phyloP scores from a whole-genome alignment of 2,113 vertebrate genomes.

The Oceanodroma tethys region DNA sequence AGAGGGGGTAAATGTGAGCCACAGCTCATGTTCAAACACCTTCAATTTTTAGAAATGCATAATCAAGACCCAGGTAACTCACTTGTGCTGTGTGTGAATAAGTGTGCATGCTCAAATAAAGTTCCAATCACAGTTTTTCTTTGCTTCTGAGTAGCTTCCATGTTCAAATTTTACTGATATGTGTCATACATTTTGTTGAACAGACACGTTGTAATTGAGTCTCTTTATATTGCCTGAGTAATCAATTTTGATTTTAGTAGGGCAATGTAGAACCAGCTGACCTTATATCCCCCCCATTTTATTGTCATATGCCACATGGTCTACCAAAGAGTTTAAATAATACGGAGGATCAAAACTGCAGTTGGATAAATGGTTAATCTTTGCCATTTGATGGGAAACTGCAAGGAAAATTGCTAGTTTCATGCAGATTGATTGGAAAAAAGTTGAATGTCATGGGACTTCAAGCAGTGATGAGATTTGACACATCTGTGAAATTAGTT shows the following conservation, averaged over 20 bases:
- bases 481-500: slow-evolving; percentile 22
- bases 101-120: background rate
- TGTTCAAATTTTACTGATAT: background rate
- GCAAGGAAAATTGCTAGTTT: background rate
- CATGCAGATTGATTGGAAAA: background rate
- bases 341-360: background rate
- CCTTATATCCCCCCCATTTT: background rate
- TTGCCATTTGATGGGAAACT: background rate
- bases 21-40: background rate
- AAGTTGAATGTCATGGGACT: background rate
- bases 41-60: background rate
- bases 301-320: background rate
- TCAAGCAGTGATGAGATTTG: slow-evolving; percentile 5
- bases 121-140: background rate
- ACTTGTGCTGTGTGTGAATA: background rate
- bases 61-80: background rate
- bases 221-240: background rate
- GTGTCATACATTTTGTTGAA: background rate
- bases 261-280: background rate
- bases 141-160: background rate
- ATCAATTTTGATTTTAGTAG: background rate
- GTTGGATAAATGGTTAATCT: background rate
- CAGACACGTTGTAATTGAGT: background rate
- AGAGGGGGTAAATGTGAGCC: background rate
- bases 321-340: background rate